Percentiles rank a stretch among this genome's conserved stretches.
These are phyloP conservation scores for Pitangus sulphuratus DNA, from an alignment of 2,797 vertebrate genomes.

Conservation along the genomic window DNA sequence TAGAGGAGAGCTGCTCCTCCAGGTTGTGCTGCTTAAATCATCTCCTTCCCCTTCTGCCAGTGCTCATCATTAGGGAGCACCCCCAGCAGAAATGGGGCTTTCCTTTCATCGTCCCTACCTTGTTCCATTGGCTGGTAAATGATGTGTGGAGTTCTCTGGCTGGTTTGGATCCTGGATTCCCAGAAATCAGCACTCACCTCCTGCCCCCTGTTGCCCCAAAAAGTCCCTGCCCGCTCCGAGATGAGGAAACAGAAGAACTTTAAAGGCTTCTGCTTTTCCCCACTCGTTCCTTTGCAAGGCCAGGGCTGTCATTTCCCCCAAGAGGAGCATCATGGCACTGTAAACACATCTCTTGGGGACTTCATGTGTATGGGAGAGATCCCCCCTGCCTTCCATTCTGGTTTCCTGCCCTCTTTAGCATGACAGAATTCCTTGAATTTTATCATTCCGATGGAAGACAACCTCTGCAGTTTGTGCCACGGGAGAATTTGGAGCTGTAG, in stretches of 20 bases:
- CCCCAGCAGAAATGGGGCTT: not conserved
- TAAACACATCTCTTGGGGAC: not conserved
- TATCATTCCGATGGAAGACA: not conserved
- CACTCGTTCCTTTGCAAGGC: not conserved
- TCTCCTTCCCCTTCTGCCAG: not conserved
- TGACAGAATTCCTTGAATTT: not conserved
- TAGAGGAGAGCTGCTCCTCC: not conserved
- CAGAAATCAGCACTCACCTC: not conserved
- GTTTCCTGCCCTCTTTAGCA: not conserved
- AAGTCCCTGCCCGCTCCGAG: not conserved
- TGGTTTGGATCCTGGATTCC: not conserved
- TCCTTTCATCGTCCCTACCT: accelerated
- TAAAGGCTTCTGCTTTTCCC: not conserved
- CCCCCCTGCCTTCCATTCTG: not conserved
- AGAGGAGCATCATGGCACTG: not conserved
- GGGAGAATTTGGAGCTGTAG: not conserved
- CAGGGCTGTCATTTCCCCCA: not conserved
- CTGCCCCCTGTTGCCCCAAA: not conserved
- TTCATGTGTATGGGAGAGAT: not conserved
- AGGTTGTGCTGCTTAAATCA: constrained; percentile 35
- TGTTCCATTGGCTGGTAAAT: not conserved
- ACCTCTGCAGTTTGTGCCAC: not conserved
- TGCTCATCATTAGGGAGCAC: not conserved
- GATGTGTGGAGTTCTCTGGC: not conserved
- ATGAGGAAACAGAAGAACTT: not conserved